Evolutionary conservation across 2,888 invertebrate genomes (phyloP).

Genomic region (Drosophila kokeensis): DNA sequence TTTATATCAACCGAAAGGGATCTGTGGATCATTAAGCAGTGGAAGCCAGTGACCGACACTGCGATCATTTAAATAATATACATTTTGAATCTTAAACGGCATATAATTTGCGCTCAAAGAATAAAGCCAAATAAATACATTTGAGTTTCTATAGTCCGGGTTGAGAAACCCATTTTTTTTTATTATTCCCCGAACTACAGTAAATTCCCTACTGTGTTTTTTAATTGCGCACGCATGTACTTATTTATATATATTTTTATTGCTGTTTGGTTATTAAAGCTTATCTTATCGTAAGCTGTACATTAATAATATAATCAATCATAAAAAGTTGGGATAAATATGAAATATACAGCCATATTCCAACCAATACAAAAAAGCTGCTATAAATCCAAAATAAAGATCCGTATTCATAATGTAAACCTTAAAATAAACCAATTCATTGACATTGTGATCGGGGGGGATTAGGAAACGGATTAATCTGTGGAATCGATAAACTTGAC

Average conservation of each 20-base stretch:
- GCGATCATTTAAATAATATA: not conserved
- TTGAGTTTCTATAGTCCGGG: not conserved
- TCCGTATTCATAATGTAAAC: not conserved
- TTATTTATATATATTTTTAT: not conserved
- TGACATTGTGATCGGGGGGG: not conserved
- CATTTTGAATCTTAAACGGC: not conserved
- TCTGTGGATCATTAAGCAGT: not conserved
- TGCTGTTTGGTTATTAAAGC: conserved; percentile 4
- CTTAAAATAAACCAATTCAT: not conserved
- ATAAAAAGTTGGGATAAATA: not conserved
- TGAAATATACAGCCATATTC: not conserved
- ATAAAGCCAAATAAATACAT: not conserved
- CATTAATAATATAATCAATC: not conserved
- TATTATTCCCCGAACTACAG: not conserved
- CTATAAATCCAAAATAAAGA: not conserved
- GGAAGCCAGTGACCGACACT: not conserved
- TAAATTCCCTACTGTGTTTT: not conserved
- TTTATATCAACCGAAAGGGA: not conserved
- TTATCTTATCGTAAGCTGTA: conserved; percentile 39
- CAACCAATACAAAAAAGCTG: not conserved
- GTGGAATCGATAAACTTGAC: conserved; percentile 5
- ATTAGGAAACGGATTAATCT: conserved; percentile 1
- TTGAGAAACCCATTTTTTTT: not conserved
- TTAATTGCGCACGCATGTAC: not conserved
- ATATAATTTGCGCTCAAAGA: too few relatives aligned